These are phyloP conservation scores for Hydrophis major DNA, from an alignment of 2,797 vertebrate species.

Conservation along the genomic window DNA sequence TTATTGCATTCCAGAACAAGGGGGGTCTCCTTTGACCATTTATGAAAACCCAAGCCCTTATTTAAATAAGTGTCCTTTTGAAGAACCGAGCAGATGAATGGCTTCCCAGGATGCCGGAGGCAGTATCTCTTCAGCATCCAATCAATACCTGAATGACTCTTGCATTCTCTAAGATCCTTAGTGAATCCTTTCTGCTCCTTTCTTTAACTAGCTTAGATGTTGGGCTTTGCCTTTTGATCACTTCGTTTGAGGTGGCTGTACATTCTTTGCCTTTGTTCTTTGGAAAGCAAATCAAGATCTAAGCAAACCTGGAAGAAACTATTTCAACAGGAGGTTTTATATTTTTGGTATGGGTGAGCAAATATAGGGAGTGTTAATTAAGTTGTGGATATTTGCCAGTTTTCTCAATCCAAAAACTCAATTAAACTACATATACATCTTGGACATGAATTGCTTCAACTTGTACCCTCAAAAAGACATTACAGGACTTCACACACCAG, in stretches of 20 bases:
- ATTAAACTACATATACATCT: background rate
- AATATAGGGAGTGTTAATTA: background rate
- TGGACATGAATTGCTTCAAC: too few species aligned
- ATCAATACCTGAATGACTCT: slow-evolving; percentile 24
- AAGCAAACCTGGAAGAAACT: slow-evolving; percentile 30
- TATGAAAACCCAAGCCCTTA: background rate
- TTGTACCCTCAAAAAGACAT: too few species aligned
- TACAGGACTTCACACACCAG: too few species aligned
- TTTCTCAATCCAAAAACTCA: slow-evolving; percentile 9
- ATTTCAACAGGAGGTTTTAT: background rate
- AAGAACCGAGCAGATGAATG: slow-evolving; percentile 14
- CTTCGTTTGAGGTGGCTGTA: slow-evolving; percentile 21
- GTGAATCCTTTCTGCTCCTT: slow-evolving; percentile 9
- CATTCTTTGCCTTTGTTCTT: slow-evolving; percentile 32
- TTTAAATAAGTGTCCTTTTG: slow-evolving; percentile 23
- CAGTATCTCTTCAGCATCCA: slow-evolving; percentile 40
- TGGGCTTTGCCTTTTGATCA: slow-evolving; percentile 18
- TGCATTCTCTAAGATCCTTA: background rate
- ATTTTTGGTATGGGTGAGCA: background rate
- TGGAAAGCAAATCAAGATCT: slow-evolving; percentile 35
- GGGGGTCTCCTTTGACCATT: background rate
- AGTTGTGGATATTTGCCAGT: background rate
- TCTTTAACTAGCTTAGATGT: slow-evolving; percentile 19
- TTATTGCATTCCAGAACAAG: background rate
- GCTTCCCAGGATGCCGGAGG: slow-evolving; percentile 27